These are phyloP conservation scores for Sciaenops ocellatus DNA, from an alignment of 2,797 vertebrate genomes.

Conservation along the genomic window DNA sequence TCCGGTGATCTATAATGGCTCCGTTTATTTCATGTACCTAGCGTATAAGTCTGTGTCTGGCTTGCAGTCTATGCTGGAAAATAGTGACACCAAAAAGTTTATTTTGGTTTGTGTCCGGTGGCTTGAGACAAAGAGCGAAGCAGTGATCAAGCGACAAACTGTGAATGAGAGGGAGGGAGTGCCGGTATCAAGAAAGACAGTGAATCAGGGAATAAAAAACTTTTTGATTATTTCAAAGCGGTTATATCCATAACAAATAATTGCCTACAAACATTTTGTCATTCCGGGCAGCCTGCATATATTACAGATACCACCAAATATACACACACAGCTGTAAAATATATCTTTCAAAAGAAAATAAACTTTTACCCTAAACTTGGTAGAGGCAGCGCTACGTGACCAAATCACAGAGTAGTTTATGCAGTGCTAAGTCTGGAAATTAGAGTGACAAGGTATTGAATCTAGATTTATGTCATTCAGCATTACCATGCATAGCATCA, in stretches of 20 bases:
- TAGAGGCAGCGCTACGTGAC: background rate
- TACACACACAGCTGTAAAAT: slow-evolving; percentile 16
- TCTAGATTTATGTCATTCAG: slow-evolving; percentile 8
- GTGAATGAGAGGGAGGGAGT: too few relatives aligned
- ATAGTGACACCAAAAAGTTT: too few relatives aligned
- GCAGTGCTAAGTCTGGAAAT: slow-evolving; percentile 16
- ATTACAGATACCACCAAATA: background rate
- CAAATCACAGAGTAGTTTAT: background rate
- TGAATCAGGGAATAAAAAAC: too few relatives aligned
- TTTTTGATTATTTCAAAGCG: too few relatives aligned
- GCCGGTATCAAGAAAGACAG: too few relatives aligned
- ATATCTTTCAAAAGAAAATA: background rate
- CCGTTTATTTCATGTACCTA: too few relatives aligned
- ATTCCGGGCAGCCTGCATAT: slow-evolving; percentile 15
- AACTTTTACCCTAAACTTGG: slow-evolving; percentile 17
- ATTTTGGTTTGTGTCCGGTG: too few relatives aligned
- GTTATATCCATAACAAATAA: background rate
- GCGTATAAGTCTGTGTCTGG: too few relatives aligned
- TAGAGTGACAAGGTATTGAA: slow-evolving; percentile 3
- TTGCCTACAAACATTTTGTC: slow-evolving; percentile 8
- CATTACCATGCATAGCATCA: slow-evolving; percentile 35
- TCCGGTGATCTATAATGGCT: too few relatives aligned
- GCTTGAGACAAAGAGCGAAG: too few relatives aligned
- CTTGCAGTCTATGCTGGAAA: too few relatives aligned
- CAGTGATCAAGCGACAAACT: too few relatives aligned